Conservation (phyloP, 2,113 vertebrate genomes). For the Peromyscus maniculatus region DNA sequence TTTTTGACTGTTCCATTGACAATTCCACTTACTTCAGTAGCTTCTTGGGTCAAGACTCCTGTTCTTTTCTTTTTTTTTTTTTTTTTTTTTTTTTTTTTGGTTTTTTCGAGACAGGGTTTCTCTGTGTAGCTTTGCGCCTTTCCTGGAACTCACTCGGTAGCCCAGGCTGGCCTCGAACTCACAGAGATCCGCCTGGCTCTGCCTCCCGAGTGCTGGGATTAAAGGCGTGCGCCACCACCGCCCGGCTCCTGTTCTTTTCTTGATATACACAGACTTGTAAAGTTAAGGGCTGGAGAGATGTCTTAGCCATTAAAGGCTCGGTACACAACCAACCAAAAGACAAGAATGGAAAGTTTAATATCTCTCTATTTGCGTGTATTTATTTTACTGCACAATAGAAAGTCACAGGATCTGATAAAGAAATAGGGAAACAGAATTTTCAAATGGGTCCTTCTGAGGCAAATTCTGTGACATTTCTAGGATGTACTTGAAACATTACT, state of each 20-base stretch:
- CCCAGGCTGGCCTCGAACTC: too few species aligned
- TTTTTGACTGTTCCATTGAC: background rate
- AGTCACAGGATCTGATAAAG: background rate
- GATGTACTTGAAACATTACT: background rate
- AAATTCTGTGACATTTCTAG: background rate
- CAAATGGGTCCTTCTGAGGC: background rate
- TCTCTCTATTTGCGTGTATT: background rate
- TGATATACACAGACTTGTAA: background rate
- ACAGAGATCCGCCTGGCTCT: too few species aligned
- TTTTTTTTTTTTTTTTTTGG: too few species aligned
- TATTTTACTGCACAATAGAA: background rate
- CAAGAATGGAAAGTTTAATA: background rate
- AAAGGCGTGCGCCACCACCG: too few species aligned
- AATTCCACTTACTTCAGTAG: background rate
- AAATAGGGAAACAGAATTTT: constrained; percentile 4
- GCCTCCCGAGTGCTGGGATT: too few species aligned
- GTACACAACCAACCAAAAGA: background rate
- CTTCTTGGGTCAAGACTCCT: background rate
- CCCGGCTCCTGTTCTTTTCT: background rate
- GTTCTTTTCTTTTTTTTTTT: background rate
- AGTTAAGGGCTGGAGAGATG: background rate
- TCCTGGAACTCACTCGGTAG: too few species aligned
- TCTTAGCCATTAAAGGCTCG: background rate
- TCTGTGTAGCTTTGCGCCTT: too few species aligned
- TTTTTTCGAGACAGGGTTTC: too few species aligned